phyloP scores from a whole-genome alignment of 2,113 vertebrate species.

The Glaucidium brasilianum region DNA sequence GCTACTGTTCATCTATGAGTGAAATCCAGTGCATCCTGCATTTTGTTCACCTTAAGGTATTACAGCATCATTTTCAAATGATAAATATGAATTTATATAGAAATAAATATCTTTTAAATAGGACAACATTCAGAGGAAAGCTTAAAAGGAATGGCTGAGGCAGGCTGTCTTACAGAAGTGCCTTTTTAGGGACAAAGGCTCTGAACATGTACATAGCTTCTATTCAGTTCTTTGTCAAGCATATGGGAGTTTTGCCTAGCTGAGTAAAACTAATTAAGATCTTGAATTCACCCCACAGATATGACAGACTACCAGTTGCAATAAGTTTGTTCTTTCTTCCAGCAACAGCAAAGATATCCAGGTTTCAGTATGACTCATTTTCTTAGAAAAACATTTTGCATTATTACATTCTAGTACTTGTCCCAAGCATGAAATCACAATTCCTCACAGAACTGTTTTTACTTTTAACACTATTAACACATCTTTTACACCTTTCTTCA shows the following conservation, averaged over 20 bases:
- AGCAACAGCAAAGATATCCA: background rate
- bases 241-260: background rate
- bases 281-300: background rate
- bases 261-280: background rate
- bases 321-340: background rate
- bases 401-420: background rate
- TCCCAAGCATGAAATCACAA: background rate
- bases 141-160: background rate
- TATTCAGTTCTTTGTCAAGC: background rate
- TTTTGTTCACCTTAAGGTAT: background rate
- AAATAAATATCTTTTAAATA: background rate
- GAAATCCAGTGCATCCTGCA: background rate
- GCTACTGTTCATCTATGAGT: background rate
- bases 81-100: background rate
- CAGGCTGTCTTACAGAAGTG: background rate
- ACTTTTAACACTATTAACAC: background rate
- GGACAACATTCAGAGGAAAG: background rate
- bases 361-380: background rate
- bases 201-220: background rate
- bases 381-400: background rate
- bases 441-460: background rate
- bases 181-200: background rate
- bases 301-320: background rate
- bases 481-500: background rate
- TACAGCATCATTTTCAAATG: background rate